Evolutionary conservation across 2,113 vertebrate genomes (phyloP), one percentile per base, ranked within the genome.

Genomic region (Puffinus mauretanicus): DNA sequence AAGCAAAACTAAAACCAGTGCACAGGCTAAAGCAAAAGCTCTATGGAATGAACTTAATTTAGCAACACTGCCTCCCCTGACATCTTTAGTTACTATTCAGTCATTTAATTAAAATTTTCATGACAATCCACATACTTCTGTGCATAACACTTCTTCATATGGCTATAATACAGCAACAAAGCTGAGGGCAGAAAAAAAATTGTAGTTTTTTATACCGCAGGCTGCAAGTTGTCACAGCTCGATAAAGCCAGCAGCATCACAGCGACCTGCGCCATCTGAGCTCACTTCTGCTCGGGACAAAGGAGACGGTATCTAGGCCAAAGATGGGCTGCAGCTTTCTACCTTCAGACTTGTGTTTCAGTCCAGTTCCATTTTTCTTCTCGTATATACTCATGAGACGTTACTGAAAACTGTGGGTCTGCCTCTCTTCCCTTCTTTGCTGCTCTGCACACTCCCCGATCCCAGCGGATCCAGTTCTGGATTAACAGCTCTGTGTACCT

Each of bases 201-300:
- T 19, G 20, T 34, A 2, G 8, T 19, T 49, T 54, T 61, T 49
- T 8, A 30, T 18, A 40, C 1, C 0, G 1, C n/a, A 11, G 36
- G 9, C 40, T 15, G 34, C 15, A 13, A 27, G 9, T 5, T 66
- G 52, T 29, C 29, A 14, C 42, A 36, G 64, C 32, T 51, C 7
- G 15, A 9, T 5, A 13, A 30, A 30, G 27, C 9, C 46, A 38
- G 46, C 13, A 11, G 27, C 1, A 8, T 7, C 7, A 8, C 7
- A 25, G 58, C 5, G 12, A 38, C 52, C 55, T 15, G 32, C 3
- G 6, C 27, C 20, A 11, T 4, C 44, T 1, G 25, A 54, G 67
- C 32, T 38, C 16, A 0, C 58, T 17, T 19, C 54, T 32, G 42
- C 64, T 65, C 2, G 1, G 70, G 38, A 49, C 54, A 17, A 38